Base-by-base conservation (phyloP, 2,888 invertebrate genomes). In the Drosophila mercatorum region DNA sequence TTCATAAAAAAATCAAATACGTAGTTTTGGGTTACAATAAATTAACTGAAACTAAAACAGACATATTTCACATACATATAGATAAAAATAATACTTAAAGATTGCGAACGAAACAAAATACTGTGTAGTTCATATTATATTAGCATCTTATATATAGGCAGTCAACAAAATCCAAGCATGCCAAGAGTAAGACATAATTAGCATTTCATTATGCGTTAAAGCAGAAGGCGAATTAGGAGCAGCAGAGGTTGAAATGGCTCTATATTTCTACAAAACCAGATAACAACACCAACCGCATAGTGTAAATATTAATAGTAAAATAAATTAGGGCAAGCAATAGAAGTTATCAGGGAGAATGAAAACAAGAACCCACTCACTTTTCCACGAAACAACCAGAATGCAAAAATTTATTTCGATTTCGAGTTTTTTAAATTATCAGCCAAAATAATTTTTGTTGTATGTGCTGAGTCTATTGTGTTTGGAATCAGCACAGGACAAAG, bases 371-470 rank as follows among this genome's bases (percentile, higher is more conserved):
- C 70, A 74, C 65, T 43, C 61, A 62, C 79, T 59, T 46, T 63
- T 66, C 67, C 67, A 62, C 66, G 46, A 67, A 67, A 47, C 52
- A 31, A 31, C 38, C 11, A 41, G 31, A 58, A 36, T 40, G 4
- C 2, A 59, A 40, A 34, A 28, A 31, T 22, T 38, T 51, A 0
- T 43, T 58, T 38, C 36, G 31, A 52, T 53, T 56, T n/a, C 8
- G 22, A n/a, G 36, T 63, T 60, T 2, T 36, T 63, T 57, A 36
- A 67, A 64, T 70, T 46, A 55, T 60, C 49, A 90, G 89, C 91
- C 91, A 91, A 91, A 91, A 89, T 72, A 65, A 65, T 84, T 77
- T 86, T 81, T 79, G 77, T 82, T 71, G 57, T 71, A 47, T 74
- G 28, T 22, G 3, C 3, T 28, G 46, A 26, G 14, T 46, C 26